Conservation (phyloP, 1,140 invertebrate genomes). For the Pomacea maculata region DNA sequence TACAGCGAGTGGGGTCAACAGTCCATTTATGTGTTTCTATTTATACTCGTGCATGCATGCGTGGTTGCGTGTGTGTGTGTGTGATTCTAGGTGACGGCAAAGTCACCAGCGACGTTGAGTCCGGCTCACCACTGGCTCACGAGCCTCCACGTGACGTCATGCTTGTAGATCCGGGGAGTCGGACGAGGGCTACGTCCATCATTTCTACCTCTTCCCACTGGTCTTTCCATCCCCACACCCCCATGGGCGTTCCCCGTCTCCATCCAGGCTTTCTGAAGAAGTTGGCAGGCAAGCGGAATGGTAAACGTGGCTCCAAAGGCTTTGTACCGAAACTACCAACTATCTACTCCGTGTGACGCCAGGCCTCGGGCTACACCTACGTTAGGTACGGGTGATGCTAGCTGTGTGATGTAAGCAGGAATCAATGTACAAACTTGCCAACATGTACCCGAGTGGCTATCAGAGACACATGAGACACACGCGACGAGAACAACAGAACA, state of each 20-base stretch:
- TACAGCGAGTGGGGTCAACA: no score
- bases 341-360: neutral
- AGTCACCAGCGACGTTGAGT: constrained; percentile 12
- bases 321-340: neutral
- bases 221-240: constrained; percentile 15
- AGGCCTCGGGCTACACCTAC: no score
- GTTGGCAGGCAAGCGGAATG: no score
- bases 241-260: no score
- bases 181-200: constrained; percentile 8
- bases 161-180: neutral
- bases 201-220: constrained; percentile 16
- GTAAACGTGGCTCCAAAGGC: no score
- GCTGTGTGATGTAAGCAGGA: no score
- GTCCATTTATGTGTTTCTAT: neutral
- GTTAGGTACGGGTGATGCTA: no score
- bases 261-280: no score
- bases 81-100: constrained; percentile 1
- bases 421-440: no score
- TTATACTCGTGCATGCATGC: neutral
- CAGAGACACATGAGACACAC: no score
- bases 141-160: neutral
- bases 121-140: neutral
- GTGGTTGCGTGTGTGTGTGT: constrained; percentile 2
- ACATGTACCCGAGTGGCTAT: no score
- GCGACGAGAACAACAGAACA: no score